Conservation (phyloP, 2,888 invertebrate species). For the Chydorus sphaericus region DNA sequence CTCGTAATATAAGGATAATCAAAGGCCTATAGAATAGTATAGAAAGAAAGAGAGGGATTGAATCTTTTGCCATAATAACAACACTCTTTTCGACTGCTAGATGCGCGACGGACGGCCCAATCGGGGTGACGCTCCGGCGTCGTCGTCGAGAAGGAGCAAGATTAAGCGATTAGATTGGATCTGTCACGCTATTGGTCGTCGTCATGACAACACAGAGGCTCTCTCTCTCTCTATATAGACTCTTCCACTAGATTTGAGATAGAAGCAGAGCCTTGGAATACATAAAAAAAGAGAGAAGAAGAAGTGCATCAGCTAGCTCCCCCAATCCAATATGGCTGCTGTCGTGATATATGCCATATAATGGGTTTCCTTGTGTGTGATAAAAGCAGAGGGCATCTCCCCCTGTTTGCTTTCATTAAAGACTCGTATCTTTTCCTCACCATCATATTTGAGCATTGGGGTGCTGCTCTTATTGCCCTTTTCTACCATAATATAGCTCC, state of each 20-base stretch:
- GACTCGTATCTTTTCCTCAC: not conserved
- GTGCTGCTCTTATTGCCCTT: no score
- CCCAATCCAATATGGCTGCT: not conserved
- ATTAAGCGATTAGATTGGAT: constrained; percentile 7
- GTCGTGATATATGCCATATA: not conserved
- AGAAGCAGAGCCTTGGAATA: not conserved
- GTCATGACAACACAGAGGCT: not conserved
- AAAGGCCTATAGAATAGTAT: no score
- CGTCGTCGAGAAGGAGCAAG: not conserved
- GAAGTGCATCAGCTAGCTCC: not conserved
- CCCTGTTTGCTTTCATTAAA: constrained; percentile 8
- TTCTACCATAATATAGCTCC: no score
- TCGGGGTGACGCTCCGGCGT: not conserved
- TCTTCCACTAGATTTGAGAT: not conserved
- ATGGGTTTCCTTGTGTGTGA: not conserved
- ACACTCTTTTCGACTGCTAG: no score
- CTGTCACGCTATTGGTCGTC: not conserved
- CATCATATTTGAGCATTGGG: no score
- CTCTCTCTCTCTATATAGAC: no score
- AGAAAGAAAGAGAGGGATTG: no score
- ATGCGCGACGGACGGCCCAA: not conserved
- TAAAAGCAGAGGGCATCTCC: not conserved
- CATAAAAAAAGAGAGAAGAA: not conserved
- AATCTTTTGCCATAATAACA: no score
- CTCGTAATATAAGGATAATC: no score